These are phyloP conservation scores for Bombus pyrosoma DNA, from an alignment of 1,140 invertebrate genomes.

Conservation along the genomic window DNA sequence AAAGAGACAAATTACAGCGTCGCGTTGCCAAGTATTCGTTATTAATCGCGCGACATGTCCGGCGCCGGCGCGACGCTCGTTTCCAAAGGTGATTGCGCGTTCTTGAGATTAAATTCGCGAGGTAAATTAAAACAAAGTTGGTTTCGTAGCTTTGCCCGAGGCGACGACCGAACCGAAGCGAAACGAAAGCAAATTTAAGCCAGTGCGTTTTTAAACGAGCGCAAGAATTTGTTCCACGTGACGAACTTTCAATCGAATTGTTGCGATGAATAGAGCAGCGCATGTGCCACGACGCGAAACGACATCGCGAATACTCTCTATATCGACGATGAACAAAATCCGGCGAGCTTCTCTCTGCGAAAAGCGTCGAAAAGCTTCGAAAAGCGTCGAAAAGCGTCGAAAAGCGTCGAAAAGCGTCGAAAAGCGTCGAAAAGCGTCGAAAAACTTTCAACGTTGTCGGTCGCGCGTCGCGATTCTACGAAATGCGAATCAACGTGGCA, in stretches of 20 bases:
- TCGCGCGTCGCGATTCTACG: not conserved
- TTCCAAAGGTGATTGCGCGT: not conserved
- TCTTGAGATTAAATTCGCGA: not conserved
- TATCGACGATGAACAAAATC: not conserved
- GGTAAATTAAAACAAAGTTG: not conserved
- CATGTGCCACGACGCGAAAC: constrained; percentile 7
- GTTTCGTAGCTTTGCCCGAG: not conserved
- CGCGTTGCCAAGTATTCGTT: not conserved
- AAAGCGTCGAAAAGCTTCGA: too few species aligned
- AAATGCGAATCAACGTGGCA: not conserved
- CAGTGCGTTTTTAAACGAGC: constrained; percentile 5
- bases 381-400: too few species aligned
- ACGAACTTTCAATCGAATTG: constrained; percentile 9
- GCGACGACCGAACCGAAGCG: not conserved
- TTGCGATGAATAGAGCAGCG: constrained; percentile 1
- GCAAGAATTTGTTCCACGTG: not conserved
- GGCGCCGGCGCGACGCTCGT: too few species aligned
- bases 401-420: too few species aligned
- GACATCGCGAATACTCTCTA: constrained; percentile 31
- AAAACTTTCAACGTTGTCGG: not conserved
- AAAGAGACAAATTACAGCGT: not conserved
- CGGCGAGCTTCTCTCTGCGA: not conserved
- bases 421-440: too few species aligned
- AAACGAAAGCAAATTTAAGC: not conserved
- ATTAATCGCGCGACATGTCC: not conserved